Evolutionary conservation across 2,113 vertebrate species (phyloP).

Genomic region (Rhinichthys klamathensis): DNA sequence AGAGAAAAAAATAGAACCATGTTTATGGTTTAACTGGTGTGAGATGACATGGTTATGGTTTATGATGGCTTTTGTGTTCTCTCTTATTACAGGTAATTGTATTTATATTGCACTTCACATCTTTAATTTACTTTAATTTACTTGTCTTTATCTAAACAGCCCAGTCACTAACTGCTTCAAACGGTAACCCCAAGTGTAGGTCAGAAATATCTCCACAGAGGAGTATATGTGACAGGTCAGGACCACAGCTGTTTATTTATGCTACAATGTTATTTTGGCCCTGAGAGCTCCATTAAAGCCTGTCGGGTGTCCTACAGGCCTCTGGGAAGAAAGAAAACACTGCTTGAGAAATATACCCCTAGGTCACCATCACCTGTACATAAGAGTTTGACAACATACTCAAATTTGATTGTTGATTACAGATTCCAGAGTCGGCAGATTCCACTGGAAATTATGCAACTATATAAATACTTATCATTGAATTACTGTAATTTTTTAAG

Average conservation of each 20-base stretch:
- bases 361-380: neutral
- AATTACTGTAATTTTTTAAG: too few relatives aligned
- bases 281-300: conserved; percentile 23
- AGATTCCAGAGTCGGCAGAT: neutral
- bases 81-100: conserved; percentile 27
- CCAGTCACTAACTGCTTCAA: conserved; percentile 22
- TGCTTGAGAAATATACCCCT: neutral
- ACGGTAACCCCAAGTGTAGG: conserved; percentile 2
- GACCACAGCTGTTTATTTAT: conserved; percentile 31
- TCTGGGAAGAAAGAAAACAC: conserved; percentile 11
- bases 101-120: neutral
- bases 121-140: conserved; percentile 23
- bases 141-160: conserved; percentile 30
- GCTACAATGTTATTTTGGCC: conserved; percentile 22
- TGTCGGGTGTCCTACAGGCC: neutral
- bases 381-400: neutral
- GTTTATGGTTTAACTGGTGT: conserved; percentile 8
- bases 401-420: neutral
- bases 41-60: conserved; percentile 24
- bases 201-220: conserved; percentile 23
- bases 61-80: conserved; percentile 26
- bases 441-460: neutral
- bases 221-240: conserved; percentile 23
- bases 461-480: neutral
- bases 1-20: conserved; percentile 3